Evolutionary conservation across 2,888 invertebrate genomes (phyloP).

Genomic region (Trachelus iudaicus): DNA sequence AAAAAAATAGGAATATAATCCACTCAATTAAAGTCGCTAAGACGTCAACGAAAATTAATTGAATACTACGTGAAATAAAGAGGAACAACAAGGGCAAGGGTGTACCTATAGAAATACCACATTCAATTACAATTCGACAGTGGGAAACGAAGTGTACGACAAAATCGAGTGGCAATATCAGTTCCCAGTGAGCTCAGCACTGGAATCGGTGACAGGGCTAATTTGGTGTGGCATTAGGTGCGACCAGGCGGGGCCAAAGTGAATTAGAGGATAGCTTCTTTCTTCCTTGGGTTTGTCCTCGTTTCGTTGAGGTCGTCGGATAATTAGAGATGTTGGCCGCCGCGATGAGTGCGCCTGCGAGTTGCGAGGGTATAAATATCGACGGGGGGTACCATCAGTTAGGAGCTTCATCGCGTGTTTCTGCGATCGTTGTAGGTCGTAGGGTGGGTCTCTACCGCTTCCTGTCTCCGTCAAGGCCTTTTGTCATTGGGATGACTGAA

Average conservation of each 20-base stretch:
- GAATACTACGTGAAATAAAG: no score
- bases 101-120: no score
- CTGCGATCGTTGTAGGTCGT: no score
- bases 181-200: no score
- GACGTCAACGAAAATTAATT: no score
- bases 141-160: no score
- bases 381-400: slow-evolving; percentile 17
- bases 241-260: slow-evolving; percentile 7
- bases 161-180: no score
- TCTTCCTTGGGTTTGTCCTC: slow-evolving; percentile 15
- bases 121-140: no score
- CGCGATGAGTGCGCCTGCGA: slow-evolving; percentile 8
- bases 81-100: no score
- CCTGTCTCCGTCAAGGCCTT: slow-evolving; percentile 18
- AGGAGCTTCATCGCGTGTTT: slow-evolving; percentile 25
- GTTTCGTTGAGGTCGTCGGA: slow-evolving; percentile 9
- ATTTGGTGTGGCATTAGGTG: slow-evolving; percentile 8
- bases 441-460: slow-evolving; percentile 3
- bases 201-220: no score
- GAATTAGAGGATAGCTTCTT: slow-evolving; percentile 1
- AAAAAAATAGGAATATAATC: no score
- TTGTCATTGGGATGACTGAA: slow-evolving; percentile 30
- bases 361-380: slow-evolving; percentile 22
- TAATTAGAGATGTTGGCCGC: neutral
- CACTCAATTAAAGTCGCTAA: no score